A percentile compares a stretch with the other conserved stretches of the same genome.
These are phyloP conservation scores for Eupithecia dodoneata DNA, from an alignment of 2,888 invertebrate species.

Conservation along the genomic window DNA sequence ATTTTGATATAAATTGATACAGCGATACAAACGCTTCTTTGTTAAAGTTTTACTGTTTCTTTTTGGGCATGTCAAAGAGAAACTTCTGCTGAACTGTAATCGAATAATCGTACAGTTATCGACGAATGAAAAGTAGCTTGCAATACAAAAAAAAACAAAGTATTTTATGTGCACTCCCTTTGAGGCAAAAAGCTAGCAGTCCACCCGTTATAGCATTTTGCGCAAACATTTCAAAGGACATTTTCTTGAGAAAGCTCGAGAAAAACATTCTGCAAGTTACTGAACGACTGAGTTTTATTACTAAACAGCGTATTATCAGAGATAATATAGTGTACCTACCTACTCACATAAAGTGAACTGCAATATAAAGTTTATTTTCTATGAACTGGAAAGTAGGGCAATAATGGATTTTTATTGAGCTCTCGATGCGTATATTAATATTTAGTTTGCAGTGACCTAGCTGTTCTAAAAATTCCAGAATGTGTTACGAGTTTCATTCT, in stretches of 20 bases:
- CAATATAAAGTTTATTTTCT: not conserved
- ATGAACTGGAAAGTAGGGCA: not conserved
- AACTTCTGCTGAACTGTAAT: constrained; percentile 42
- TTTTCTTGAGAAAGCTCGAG: not conserved
- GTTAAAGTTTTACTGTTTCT: constrained; percentile 9
- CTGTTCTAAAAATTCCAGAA: not conserved
- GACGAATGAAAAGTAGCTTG: constrained; percentile 24
- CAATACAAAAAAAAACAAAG: constrained; percentile 48
- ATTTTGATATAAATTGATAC: not conserved
- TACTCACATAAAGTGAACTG: not conserved
- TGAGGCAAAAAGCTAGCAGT: constrained; percentile 45
- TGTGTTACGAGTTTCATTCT: not conserved
- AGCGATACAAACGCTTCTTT: constrained; percentile 15
- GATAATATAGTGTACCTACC: not conserved
- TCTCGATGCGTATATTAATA: not conserved
- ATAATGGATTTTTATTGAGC: not conserved
- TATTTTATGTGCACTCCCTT: constrained; percentile 44
- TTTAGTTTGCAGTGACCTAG: not conserved
- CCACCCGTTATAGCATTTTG: constrained; percentile 58
- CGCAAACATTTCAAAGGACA: constrained; percentile 52
- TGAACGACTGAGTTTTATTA: not conserved
- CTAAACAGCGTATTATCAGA: not conserved
- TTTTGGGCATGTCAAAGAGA: constrained; percentile 33
- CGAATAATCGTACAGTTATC: constrained; percentile 35
- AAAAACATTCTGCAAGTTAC: not conserved